These are phyloP conservation scores for Aphaenogaster rudis DNA, from an alignment of 1,140 invertebrate genomes.

Conservation along the genomic window DNA sequence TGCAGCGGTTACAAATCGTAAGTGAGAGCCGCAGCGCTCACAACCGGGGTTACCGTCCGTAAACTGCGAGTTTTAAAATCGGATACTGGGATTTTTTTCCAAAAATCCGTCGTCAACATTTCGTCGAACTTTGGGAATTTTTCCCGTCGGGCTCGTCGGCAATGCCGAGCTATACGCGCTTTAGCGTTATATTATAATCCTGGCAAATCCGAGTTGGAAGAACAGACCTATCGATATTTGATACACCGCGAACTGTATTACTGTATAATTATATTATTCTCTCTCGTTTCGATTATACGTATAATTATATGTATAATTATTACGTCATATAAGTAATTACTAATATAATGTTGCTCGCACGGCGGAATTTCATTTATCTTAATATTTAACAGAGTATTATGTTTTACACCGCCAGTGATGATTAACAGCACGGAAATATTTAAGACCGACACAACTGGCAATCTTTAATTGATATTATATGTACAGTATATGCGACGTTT, in stretches of 20 bases:
- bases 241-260: neutral
- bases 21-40: constrained; percentile 35
- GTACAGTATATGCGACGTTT: too few species aligned
- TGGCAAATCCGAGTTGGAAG: neutral
- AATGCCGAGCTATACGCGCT: neutral
- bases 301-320: neutral
- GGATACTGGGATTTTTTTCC: constrained; percentile 18
- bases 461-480: too few species aligned
- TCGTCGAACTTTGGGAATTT: constrained; percentile 9
- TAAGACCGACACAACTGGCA: too few species aligned
- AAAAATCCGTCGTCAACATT: constrained; percentile 15
- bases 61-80: constrained; percentile 29
- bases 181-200: constrained; percentile 26
- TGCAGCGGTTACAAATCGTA: constrained; percentile 58
- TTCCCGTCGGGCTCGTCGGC: neutral
- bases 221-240: constrained; percentile 8
- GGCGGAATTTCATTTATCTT: neutral
- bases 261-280: neutral
- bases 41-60: neutral
- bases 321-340: neutral
- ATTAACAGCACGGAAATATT: too few species aligned
- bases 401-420: too few species aligned
- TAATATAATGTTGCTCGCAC: neutral
- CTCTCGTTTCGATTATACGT: neutral
- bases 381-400: neutral